Evolutionary conservation across 2,888 invertebrate species (phyloP), one percentile per base, ranked within the genome.

Genomic region (Pollenia angustigena): DNA sequence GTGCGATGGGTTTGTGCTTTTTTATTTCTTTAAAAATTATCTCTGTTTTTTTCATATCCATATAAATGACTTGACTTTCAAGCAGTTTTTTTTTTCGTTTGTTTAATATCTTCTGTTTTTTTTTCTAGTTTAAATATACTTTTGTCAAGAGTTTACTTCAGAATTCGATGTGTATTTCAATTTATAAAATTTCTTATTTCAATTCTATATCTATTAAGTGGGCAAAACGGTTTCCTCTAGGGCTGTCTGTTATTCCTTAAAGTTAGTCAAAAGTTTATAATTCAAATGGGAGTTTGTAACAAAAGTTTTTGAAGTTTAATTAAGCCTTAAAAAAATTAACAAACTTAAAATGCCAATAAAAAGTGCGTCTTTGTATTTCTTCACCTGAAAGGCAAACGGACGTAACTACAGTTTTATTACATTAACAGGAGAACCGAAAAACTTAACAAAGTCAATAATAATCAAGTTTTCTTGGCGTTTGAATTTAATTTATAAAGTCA

Each of bases 21-120:
- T 66, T 66, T 66, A 66, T 66, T 66, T 44, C 46, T 23, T 16
- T 42, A 40, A 62, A 62, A 62, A 62, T 16, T 4, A 68, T 48
- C 32, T 32, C 6, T 32, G 32, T 1, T 32, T 68, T 48, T 48
- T 16, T 23, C 66, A 50, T 32, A 32, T n/a, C 23, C 72, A 58
- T 50, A 18, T 32, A 42, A 48, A 60, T 54, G n/a, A 14, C 54
- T 64, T 76, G 48, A 54, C 64, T 48, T 50, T 62, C 18, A 23
- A 48, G 48, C 23, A 48, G 12, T 66, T 66, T 4, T 48, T 66
- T 66, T 4, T 48, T 16, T 66, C 0, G 12, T 8, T 46, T 2
- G 11, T 6, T 4, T 64, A 6, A 32, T 32, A 32, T 16, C 46
- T 46, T 16, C 11, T 8, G 6, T 8, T 18, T 11, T 18, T 10